Evolutionary conservation across 2,113 vertebrate species (phyloP), one percentile per base, ranked within the genome.

Genomic region (Erythrocercus mccallii): DNA sequence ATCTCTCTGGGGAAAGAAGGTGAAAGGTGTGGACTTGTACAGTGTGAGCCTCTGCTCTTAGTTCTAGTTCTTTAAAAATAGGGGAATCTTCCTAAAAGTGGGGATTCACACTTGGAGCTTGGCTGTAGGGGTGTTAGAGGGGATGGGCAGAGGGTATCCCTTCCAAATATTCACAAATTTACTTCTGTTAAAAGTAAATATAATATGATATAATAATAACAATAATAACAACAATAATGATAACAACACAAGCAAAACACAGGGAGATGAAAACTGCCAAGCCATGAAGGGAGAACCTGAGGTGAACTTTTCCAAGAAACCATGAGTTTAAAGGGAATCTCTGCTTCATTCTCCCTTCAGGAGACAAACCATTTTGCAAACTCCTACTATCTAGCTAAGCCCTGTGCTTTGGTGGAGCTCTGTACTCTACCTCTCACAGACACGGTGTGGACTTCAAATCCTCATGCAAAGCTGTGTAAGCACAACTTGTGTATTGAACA

Each of bases 281-380:
- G 37, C 47, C 64, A 24, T 1, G 0, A 0, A 1, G 54, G n/a
- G 24, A 77, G 38, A 90, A 73, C 28, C 25, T 8, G 27, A 91
- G 62, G 12, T 38, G 60, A 79, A n/a, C 13, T 65, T n/a, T 57
- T 48, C 81, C 58, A 80, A 61, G 40, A 76, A 62, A 65, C 6
- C 20, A 28, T 19, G 24, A 56, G 12, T 91, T 72, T 64, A 57
- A 79, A 48, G 33, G 37, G 20, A 79, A 33, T 57, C 48, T 47
- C 79, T 62, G 21, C 40, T 86, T 81, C 48, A 65, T 50, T 81
- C 50, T 94, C 54, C 50, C 42, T 93, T 88, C 24, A 30, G 70
- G 35, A 88, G 50, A 69, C 5, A 58, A 87, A 61, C 48, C 35
- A 17, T 88, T 93, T 85, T 15, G 5, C 33, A 38, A 70, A 27